Conservation (phyloP, 2,888 invertebrate species). For the Torymus texanus region DNA sequence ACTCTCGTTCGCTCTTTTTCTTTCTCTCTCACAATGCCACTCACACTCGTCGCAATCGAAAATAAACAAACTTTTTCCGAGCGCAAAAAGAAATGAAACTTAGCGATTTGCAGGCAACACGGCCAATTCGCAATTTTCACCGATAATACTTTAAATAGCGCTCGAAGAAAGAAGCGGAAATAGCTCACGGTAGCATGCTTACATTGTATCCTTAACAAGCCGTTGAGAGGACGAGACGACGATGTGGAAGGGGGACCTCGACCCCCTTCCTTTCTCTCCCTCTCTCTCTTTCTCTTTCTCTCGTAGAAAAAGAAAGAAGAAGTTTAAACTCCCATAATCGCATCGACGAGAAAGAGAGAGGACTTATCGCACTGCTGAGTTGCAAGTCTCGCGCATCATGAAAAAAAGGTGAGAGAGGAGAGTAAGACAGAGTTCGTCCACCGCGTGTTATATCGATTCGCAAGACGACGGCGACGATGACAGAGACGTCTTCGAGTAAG, state of each 20-base stretch:
- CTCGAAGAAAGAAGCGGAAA: slow-evolving; percentile 12
- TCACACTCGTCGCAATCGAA: too few relatives aligned
- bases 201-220: slow-evolving; percentile 43
- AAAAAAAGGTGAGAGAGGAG: slow-evolving; percentile 28
- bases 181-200: not conserved
- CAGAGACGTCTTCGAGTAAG: too few relatives aligned
- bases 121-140: slow-evolving; percentile 30
- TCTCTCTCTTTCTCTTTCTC: not conserved
- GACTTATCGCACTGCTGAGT: not conserved
- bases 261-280: not conserved
- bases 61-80: not conserved
- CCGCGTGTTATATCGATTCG: too few relatives aligned
- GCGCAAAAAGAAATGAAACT: too few relatives aligned
- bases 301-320: slow-evolving; percentile 5
- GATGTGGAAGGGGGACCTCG: too few relatives aligned
- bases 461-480: too few relatives aligned
- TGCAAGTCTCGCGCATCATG: slow-evolving; percentile 24
- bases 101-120: not conserved
- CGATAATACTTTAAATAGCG: slow-evolving; percentile 18
- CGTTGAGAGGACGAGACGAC: not conserved
- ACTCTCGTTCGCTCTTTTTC: too few relatives aligned
- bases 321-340: slow-evolving; percentile 49
- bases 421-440: not conserved
- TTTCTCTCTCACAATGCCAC: too few relatives aligned
- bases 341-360: slow-evolving; percentile 23